These are phyloP conservation scores for Onychomys arenicola DNA, from an alignment of 2,797 vertebrate species.

Conservation along the genomic window DNA sequence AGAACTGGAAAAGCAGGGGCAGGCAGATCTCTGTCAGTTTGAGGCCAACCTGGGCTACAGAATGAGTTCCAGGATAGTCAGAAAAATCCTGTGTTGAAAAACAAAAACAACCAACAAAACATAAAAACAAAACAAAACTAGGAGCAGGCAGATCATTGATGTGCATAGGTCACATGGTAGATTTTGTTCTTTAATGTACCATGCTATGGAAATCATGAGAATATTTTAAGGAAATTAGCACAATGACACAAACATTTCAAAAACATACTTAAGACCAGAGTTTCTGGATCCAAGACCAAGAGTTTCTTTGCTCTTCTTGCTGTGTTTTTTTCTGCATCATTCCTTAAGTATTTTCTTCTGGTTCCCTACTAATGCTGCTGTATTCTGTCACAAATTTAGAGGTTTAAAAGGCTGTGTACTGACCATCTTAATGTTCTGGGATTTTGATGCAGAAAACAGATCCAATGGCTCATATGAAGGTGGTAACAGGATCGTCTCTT, in stretches of 20 bases:
- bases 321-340: neutral
- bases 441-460: neutral
- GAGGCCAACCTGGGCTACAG: neutral
- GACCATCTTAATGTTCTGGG: neutral
- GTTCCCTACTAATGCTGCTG: neutral
- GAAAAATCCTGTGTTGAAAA: neutral
- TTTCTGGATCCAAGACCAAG: neutral
- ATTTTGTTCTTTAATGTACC: neutral
- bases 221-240: neutral
- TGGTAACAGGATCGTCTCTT: neutral
- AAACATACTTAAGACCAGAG: neutral
- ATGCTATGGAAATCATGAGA: neutral
- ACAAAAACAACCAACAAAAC: neutral
- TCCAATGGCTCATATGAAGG: neutral
- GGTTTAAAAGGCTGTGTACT: neutral
- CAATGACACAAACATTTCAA: neutral
- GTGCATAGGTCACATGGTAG: rapidly evolving
- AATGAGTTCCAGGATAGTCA: neutral
- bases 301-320: neutral
- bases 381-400: neutral
- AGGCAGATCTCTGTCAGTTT: neutral
- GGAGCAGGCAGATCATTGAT: no score
- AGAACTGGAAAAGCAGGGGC: neutral
- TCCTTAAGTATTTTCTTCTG: neutral
- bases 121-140: neutral